These are phyloP conservation scores for Clunio marinus DNA, from an alignment of 2,888 invertebrate species.

Conservation along the genomic window DNA sequence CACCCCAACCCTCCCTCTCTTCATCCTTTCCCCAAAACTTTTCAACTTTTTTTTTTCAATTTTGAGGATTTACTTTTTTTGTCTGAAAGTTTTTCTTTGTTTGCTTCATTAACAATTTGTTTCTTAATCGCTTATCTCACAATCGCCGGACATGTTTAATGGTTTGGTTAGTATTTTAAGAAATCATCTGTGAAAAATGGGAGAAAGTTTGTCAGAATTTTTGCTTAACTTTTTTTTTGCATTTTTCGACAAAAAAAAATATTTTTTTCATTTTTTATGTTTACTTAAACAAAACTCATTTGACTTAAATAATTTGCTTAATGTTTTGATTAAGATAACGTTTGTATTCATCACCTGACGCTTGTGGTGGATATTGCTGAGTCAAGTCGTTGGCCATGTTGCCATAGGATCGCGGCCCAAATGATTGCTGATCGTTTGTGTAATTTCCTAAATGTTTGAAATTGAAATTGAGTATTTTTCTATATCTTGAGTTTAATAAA, in stretches of 20 bases:
- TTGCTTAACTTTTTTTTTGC: constrained; percentile 5
- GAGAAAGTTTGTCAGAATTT: constrained; percentile 13
- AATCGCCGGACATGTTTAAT: constrained; percentile 17
- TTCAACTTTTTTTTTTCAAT: constrained; percentile 5
- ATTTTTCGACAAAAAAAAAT: background rate
- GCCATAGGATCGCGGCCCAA: constrained; percentile 52
- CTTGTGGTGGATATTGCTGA: constrained; percentile 30
- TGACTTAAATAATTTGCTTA: constrained; percentile 37
- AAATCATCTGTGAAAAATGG: constrained; percentile 29
- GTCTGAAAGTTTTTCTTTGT: constrained; percentile 2
- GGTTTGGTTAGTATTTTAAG: constrained; percentile 20
- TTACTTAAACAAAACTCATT: too few species aligned
- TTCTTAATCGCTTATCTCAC: too few species aligned
- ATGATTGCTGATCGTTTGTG: constrained; percentile 52
- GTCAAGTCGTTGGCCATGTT: constrained; percentile 46
- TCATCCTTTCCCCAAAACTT: constrained; percentile 28
- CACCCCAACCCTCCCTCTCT: too few species aligned
- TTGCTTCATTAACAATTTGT: background rate
- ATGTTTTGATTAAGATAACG: constrained; percentile 37
- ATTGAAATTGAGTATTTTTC: background rate
- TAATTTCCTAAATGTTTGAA: constrained; percentile 41
- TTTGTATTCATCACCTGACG: constrained; percentile 33
- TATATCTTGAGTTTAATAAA: background rate
- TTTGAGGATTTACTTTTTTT: too few species aligned
- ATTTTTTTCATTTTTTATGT: background rate